Evolutionary conservation across 53 echinoderm and acorn worm genomes (phyloP), one percentile per base, ranked within the genome.

Genomic region (Stichopus horrens): DNA sequence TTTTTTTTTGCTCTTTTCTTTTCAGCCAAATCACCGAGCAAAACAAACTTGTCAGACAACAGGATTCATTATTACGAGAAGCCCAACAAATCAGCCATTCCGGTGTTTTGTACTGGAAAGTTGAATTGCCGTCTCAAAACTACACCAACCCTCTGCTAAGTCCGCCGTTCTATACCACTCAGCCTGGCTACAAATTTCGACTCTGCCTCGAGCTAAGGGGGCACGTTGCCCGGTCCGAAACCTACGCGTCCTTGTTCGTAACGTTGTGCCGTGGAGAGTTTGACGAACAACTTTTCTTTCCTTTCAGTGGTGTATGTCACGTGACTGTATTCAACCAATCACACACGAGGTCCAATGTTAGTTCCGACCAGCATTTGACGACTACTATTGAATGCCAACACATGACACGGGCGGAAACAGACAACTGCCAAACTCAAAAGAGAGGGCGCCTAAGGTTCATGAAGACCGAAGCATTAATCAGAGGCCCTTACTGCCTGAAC

Each of bases 101-200:
- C 7, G 96, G 96, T 14, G 78, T 88, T 7, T 91, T 96, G 8
- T 88, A 91, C 75, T 96, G 96, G 96, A 96, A 94, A 82, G 87
- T 96, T 5, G 88, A 90, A 19, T 83, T 95, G 7, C 88, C 86
- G 23, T 86, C 93, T 3, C 87, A 89, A 19, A 91, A 89, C 78
- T 89, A 91, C 78, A 90, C 89, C 73, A 87, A 89, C 19, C 92
- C 92, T n/a, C 54, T 95, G 53, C 23, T 94, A 18, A 96, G 96
- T 66, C 96, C 96, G 4, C 80, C 94, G 2, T 96, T 96, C 92
- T 96, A 91, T 87, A 96, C 96, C 59, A 86, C 93, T 75, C 88
- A 86, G 8, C 89, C 89, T 16, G 96, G 96, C 51, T 93, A 96
- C 94, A 96, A 91, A 79, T 92, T 96, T 52, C 83, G 94, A 23